Evolutionary conservation across 2,888 invertebrate genomes (phyloP), one percentile per base, ranked within the genome.

Genomic region (Psococerastis gibbosa): DNA sequence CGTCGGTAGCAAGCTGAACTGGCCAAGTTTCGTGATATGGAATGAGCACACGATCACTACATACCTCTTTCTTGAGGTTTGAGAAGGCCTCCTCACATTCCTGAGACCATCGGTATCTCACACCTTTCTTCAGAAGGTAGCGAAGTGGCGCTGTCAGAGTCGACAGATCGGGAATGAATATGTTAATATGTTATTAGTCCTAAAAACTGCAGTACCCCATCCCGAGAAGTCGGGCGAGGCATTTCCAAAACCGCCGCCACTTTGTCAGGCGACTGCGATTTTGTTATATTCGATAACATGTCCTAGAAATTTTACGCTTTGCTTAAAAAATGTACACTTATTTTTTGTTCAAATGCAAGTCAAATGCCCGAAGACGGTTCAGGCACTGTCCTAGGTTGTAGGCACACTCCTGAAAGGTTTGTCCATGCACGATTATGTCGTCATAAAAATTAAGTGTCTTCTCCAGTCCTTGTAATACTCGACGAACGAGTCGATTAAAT

Each of bases 101-200:
- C 15, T 9, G 5, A 1, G 43, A 31, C 49, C 48, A 49, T 5
- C 31, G 31, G 17, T 16, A 45, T 11, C 5, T 9, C 3, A 6
- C 16, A 16, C 23, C 35, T 11, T 45, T 22, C n/a, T 27, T 11
- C 8, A 45, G 32, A 11, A 45, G 22, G 11, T 27, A n/a, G 13
- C 15, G n/a, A 23, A 22, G 4, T 17, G 33, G 33, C 13, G 13
- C 22, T 18, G 41, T 15, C 0, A 45, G 27, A 9, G 42, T 45
- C 8, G 47, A 16, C 2, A 45, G 2, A 23, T 46, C 3, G 18
- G 45, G 45, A 13, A 48, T 46, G 23, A 48, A 48, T 42, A 41
- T 16, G 8, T 32, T 52, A 49, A 42, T 50, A 52, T 45, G 51
- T 52, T 18, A 53, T 45, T 45, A 51, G 51, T 1, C 52, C 52